A percentile compares a stretch with the other conserved stretches of the same genome.
Evolutionary conservation across 2,797 vertebrate species (phyloP).

Genomic region (Glossophaga mutica): DNA sequence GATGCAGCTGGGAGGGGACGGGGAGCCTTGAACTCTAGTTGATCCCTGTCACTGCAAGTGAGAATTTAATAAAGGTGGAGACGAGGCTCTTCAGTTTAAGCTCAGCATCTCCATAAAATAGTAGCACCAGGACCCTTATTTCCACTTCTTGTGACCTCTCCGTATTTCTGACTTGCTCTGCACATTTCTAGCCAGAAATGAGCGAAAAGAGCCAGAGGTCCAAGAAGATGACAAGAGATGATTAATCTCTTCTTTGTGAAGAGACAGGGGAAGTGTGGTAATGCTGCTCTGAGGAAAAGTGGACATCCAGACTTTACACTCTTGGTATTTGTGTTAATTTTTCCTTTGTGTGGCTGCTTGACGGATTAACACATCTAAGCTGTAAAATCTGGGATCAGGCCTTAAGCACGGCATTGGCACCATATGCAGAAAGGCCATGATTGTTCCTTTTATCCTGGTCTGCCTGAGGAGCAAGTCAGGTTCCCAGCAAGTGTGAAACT

Average conservation of each 20-base stretch:
- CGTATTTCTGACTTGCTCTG: background rate
- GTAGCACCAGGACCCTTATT: no score
- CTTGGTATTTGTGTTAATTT: background rate
- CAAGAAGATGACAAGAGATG: background rate
- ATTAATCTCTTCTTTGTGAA: background rate
- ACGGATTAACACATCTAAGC: no score
- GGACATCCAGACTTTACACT: no score
- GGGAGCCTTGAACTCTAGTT: background rate
- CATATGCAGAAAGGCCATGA: background rate
- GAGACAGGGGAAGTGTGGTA: rapidly evolving
- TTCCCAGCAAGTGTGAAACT: no score
- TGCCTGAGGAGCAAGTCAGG: background rate
- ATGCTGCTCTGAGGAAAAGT: background rate
- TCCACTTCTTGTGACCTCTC: background rate
- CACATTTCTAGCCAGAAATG: background rate
- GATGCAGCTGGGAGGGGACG: background rate
- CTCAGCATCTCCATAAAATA: rapidly evolving
- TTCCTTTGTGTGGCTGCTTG: background rate
- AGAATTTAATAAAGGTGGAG: background rate
- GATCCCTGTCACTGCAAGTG: no score
- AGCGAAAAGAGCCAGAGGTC: background rate
- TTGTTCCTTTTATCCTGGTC: background rate
- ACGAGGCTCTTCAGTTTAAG: no score
- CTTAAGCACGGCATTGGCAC: rapidly evolving
- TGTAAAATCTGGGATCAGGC: background rate